Conservation (phyloP, 2,797 vertebrate genomes). For the Xerus rutilus region DNA sequence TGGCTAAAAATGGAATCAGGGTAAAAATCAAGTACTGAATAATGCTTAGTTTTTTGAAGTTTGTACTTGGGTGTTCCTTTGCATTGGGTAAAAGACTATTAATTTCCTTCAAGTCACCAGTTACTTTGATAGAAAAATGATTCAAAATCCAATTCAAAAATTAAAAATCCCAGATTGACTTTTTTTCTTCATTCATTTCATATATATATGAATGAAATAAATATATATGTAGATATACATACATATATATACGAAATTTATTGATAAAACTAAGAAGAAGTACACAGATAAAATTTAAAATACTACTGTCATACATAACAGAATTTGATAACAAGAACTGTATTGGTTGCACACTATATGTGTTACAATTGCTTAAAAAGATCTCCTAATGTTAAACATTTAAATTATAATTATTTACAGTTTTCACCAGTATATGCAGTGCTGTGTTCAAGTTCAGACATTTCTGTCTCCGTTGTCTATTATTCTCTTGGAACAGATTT, state of each 20-base stretch:
- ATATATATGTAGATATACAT: no score
- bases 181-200: background rate
- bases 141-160: background rate
- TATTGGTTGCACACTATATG: background rate
- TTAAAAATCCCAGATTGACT: background rate
- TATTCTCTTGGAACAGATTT: slow-evolving; percentile 8
- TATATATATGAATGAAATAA: no score
- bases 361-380: background rate
- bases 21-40: background rate
- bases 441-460: background rate
- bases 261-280: slow-evolving; percentile 30
- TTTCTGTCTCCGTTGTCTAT: background rate
- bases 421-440: background rate
- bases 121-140: background rate
- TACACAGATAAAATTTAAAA: background rate
- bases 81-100: background rate
- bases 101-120: background rate
- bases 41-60: background rate
- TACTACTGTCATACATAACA: background rate
- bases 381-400: background rate
- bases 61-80: background rate
- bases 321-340: background rate
- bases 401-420: background rate
- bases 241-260: background rate
- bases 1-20: background rate